Conservation (phyloP, 2,797 vertebrate genomes). For the Sorex maritimensis region DNA sequence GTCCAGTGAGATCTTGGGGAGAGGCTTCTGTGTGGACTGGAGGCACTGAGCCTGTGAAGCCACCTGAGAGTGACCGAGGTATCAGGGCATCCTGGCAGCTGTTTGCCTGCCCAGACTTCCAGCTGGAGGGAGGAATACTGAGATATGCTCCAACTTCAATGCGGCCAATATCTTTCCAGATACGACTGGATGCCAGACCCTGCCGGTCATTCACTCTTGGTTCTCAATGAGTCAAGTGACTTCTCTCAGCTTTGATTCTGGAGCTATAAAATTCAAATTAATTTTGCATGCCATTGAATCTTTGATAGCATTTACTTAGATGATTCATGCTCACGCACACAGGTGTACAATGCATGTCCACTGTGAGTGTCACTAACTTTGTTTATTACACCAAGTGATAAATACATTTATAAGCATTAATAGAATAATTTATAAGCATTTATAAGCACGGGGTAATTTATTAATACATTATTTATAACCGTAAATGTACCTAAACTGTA, state of each 20-base stretch:
- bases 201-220: neutral
- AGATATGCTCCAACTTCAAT: too few species aligned
- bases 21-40: neutral
- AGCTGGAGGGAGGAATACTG: neutral
- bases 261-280: neutral
- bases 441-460: neutral
- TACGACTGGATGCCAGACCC: neutral
- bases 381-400: neutral
- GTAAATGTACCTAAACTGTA: too few species aligned
- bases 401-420: neutral
- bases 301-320: neutral
- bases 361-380: neutral
- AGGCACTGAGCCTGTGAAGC: neutral
- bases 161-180: neutral
- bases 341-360: neutral
- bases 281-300: neutral
- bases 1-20: slow-evolving; percentile 2
- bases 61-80: neutral
- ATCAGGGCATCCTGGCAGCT: neutral
- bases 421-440: neutral
- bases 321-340: neutral
- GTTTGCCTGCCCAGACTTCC: neutral
- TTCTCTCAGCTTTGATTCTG: neutral
- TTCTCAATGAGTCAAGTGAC: neutral
- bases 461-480: neutral